These are phyloP conservation scores for Octopus bimaculoides DNA, from an alignment of 1,140 invertebrate species.

Conservation along the genomic window DNA sequence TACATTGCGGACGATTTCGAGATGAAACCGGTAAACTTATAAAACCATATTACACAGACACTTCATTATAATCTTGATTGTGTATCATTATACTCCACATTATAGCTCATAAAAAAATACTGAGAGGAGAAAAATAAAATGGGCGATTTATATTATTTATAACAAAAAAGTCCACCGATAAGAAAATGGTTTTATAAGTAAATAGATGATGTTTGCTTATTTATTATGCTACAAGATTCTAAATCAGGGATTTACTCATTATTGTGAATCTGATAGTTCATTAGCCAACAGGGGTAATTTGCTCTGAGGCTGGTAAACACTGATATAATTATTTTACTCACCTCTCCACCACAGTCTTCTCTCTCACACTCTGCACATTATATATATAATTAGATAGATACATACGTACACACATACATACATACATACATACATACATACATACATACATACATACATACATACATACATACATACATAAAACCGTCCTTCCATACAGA, in stretches of 20 bases:
- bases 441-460: no score
- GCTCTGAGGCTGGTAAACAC: not conserved
- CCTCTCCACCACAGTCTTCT: no score
- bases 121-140: not conserved
- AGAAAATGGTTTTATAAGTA: not conserved
- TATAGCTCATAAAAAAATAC: not conserved
- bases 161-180: not conserved
- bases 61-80: not conserved
- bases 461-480: no score
- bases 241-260: conserved; percentile 1
- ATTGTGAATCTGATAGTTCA: not conserved
- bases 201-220: not conserved
- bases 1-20: not conserved
- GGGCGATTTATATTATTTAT: not conserved
- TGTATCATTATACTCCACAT: not conserved
- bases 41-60: not conserved
- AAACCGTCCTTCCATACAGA: no score
- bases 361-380: no score
- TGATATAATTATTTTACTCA: not conserved
- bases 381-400: no score
- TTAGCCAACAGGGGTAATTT: not conserved
- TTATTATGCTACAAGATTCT: not conserved
- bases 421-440: no score
- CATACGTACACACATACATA: no score
- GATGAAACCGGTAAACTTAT: not conserved